Evolutionary conservation across 2,888 invertebrate genomes (phyloP), one percentile per base, ranked within the genome.

Genomic region (Scaptomyza flava): DNA sequence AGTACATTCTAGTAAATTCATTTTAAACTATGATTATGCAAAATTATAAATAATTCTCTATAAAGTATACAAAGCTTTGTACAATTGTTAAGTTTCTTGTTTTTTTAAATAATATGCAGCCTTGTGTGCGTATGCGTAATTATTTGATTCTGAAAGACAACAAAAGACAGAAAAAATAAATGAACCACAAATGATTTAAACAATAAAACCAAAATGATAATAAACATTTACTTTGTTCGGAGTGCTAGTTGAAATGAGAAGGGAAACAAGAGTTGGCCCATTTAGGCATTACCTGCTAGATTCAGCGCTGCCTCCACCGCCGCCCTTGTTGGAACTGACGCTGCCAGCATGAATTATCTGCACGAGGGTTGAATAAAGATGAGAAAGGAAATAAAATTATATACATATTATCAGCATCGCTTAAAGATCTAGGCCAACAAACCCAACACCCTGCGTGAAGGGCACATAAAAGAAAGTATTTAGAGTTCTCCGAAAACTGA

Each of bases 321-420:
- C 92, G 73, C 92, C 90, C 81, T 93, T 92, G 71, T 93, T 90
- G 72, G 93, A 93, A 93, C 93, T 91, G 6, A 57, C 63, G 77
- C 93, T 93, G 93, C 93, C 91, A 30, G 82, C 70, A 91, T 94
- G 94, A 90, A 94, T 94, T 93, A 94, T 94, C 94, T 94, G 92
- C n/a, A 93, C 58, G 90, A 57, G 60, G 73, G 68, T 50, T 68
- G 73, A n/a, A 66, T 20, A 72, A 63, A 58, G 48, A 73, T 67
- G 47, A 23, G 45, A 56, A 54, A 4, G 31, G 6, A 47, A 59
- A 46, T 33, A 20, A 34, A 17, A 45, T 62, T 56, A 54, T 38
- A 66, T 34, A 59, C 31, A 68, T 45, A 42, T 52, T 14, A 14
- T 51, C 9, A 12, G 31, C 23, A 38, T 7, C 12, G 7, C 7